Evolutionary conservation across 2,113 vertebrate species (phyloP), one percentile per base, ranked within the genome.

Genomic region (Etheostoma cragini): DNA sequence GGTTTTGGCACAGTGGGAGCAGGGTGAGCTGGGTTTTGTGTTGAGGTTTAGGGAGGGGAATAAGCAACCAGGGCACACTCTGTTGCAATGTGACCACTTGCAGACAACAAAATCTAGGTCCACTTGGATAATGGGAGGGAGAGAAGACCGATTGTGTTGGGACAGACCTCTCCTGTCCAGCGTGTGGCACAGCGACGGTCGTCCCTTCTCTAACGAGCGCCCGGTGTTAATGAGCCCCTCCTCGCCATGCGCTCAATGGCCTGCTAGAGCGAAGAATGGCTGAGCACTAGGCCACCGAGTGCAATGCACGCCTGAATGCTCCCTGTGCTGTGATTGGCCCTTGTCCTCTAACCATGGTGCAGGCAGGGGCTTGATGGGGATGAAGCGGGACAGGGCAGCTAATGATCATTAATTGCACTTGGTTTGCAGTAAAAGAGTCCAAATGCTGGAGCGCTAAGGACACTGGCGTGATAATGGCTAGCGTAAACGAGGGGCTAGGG

Each of bases 331-430:
- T 78, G 89, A 97, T 96, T 97, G 96, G 97, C 90, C 71, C 68
- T 66, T 53, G 74, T 85, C 72, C 73, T 89, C 93, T 70, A 89
- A 92, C 94, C 93, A 94, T 93, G 88, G 93, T 88, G 94, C 91
- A 89, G 94, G 95, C 95, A 90, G 96, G 92, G 93, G 92, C 95
- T 96, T 97, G 96, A 97, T 84, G 96, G 95, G 96, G 96, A 95
- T 68, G 85, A 26, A 92, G 94, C 73, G 82, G 96, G 97, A 98
- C 98, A 97, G 96, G 94, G 89, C 96, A 96, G 96, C 97, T 97
- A 97, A 98, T 96, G 97, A 97, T 97, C 95, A 95, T 97, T 98
- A 97, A 98, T 98, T 97, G 97, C 94, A 95, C 95, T 97, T 96
- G 91, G 92, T 95, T 95, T 95, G 94, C 94, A 91, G 95, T 95